A percentile compares a stretch with the other conserved stretches of the same genome.
phyloP scores from a whole-genome alignment of 2,113 vertebrate genomes.

The Hystrix brachyura region DNA sequence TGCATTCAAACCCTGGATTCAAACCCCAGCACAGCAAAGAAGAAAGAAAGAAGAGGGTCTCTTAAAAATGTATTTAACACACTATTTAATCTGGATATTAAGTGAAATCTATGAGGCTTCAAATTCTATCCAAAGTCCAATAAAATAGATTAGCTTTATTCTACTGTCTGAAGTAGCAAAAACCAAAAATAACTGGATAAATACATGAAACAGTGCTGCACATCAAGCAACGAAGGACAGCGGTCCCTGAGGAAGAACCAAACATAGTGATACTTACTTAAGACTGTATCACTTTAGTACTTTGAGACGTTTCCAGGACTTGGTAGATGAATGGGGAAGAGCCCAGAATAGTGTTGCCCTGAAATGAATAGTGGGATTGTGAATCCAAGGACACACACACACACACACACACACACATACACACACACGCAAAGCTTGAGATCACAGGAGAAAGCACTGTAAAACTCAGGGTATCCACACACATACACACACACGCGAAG shows the following conservation, averaged over 20 bases:
- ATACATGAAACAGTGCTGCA: neutral
- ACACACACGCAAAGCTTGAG: neutral
- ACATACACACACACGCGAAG: neutral
- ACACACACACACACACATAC: neutral
- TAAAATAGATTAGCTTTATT: neutral
- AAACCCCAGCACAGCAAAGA: neutral
- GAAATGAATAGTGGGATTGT: neutral
- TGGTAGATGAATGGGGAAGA: neutral
- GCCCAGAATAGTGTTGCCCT: neutral
- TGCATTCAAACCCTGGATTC: neutral
- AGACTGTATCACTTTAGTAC: neutral
- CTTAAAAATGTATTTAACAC: slow-evolving; percentile 22
- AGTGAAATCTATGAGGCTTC: neutral
- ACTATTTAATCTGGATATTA: slow-evolving; percentile 13
- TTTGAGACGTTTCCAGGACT: neutral
- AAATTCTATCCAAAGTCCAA: neutral
- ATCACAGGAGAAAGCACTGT: neutral
- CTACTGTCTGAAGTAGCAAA: neutral
- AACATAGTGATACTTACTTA: neutral
- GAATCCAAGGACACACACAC: neutral
- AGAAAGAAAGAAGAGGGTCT: neutral
- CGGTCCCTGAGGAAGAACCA: neutral
- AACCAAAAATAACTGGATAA: neutral
- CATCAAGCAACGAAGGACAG: neutral
- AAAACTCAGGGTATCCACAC: too few species aligned